These are phyloP conservation scores for Alviniconcha marisindica DNA, from an alignment of 1,140 invertebrate species.

Conservation along the genomic window DNA sequence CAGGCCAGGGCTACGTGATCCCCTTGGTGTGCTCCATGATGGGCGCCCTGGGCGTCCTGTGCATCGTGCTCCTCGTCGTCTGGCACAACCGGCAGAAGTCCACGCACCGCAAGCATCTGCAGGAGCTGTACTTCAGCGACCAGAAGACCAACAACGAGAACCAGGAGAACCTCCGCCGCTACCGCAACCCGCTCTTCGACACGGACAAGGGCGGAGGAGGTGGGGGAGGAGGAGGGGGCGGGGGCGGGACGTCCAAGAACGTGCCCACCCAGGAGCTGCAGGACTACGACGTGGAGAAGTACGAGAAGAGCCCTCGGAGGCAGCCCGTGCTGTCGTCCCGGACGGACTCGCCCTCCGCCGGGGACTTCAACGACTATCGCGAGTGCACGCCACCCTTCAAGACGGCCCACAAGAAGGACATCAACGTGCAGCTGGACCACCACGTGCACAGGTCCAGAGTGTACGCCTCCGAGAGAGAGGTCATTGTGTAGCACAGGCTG, in stretches of 20 bases:
- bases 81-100: slow-evolving; percentile 57
- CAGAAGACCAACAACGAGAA: slow-evolving; percentile 88
- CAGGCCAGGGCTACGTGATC: slow-evolving; percentile 68
- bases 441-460: slow-evolving; percentile 52
- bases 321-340: neutral
- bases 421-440: slow-evolving; percentile 54
- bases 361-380: slow-evolving; percentile 53
- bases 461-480: slow-evolving; percentile 52
- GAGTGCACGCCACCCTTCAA: slow-evolving; percentile 51
- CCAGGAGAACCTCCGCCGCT: slow-evolving; percentile 85
- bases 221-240: slow-evolving; percentile 49
- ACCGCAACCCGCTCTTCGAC: slow-evolving; percentile 70
- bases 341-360: slow-evolving; percentile 43
- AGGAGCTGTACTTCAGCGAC: slow-evolving; percentile 45
- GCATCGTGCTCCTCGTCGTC: slow-evolving; percentile 73
- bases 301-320: slow-evolving; percentile 59
- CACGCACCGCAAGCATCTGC: slow-evolving; percentile 39
- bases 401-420: slow-evolving; percentile 57
- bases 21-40: slow-evolving; percentile 78
- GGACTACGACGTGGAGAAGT: slow-evolving; percentile 65
- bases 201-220: slow-evolving; percentile 53
- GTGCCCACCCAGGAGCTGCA: slow-evolving; percentile 60
- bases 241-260: slow-evolving; percentile 47
- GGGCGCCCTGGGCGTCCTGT: slow-evolving; percentile 74
- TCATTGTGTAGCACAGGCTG: slow-evolving; percentile 53